Evolutionary conservation across 2,113 vertebrate species (phyloP).

Genomic region (Choloepus hoffmanni): DNA sequence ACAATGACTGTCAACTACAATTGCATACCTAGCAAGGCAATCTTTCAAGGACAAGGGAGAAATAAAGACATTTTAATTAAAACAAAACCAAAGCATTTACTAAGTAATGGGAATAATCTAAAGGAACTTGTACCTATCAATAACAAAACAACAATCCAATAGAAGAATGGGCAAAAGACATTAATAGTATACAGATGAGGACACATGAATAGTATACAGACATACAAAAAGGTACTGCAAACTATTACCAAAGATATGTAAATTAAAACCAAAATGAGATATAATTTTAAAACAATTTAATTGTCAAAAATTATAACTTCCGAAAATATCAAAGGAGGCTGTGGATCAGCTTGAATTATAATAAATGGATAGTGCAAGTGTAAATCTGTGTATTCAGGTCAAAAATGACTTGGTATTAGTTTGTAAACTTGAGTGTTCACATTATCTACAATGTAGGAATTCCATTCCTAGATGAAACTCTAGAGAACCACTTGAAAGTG

Average conservation of each 20-base stretch:
- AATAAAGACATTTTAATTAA: background rate
- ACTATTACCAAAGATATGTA: background rate
- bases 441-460: background rate
- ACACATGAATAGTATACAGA: background rate
- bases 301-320: background rate
- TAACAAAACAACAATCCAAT: background rate
- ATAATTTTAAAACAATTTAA: slow-evolving; percentile 19
- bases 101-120: background rate
- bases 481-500: background rate
- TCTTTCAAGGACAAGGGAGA: slow-evolving; percentile 13
- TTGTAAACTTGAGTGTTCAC: slow-evolving; percentile 32
- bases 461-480: background rate
- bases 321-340: background rate
- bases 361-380: background rate
- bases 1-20: slow-evolving; percentile 47
- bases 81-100: background rate
- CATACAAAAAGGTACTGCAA: background rate
- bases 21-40: background rate
- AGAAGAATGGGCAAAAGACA: background rate
- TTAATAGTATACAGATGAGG: background rate
- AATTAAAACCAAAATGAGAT: background rate
- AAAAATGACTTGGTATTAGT: background rate
- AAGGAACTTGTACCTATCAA: background rate
- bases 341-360: background rate
- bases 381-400: background rate